Evolutionary conservation across 2,888 invertebrate species (phyloP).

Genomic region (Baronia brevicornis): DNA sequence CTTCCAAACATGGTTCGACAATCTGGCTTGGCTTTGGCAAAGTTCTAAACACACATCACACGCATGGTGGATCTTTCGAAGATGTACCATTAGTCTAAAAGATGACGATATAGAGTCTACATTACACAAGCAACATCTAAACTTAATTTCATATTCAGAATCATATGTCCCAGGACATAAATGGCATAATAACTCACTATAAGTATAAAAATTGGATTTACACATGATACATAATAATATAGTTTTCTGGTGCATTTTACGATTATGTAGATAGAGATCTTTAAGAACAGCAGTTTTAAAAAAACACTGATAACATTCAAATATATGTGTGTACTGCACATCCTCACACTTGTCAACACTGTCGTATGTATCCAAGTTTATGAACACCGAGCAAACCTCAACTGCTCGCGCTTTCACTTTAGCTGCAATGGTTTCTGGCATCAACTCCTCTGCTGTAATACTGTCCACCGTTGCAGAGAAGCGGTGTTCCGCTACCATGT

Average conservation of each 20-base stretch:
- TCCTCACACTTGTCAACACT: slow-evolving; percentile 74
- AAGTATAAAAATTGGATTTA: slow-evolving; percentile 89
- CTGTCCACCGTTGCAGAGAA: slow-evolving; percentile 87
- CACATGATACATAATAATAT: slow-evolving; percentile 91
- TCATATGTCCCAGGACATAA: slow-evolving; percentile 87
- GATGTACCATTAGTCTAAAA: slow-evolving; percentile 91
- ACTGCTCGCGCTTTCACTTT: slow-evolving; percentile 78
- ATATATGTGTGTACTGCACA: slow-evolving; percentile 79
- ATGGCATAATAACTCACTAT: slow-evolving; percentile 91
- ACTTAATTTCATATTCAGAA: slow-evolving; percentile 79
- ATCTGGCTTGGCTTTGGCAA: slow-evolving; percentile 84
- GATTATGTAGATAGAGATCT: slow-evolving; percentile 89
- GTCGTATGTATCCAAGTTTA: slow-evolving; percentile 84
- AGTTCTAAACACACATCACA: slow-evolving; percentile 92
- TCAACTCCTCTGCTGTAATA: slow-evolving; percentile 83
- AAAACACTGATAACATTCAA: slow-evolving; percentile 91
- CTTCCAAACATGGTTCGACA: slow-evolving; percentile 93
- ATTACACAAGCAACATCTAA: slow-evolving; percentile 88
- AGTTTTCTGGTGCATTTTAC: slow-evolving; percentile 90
- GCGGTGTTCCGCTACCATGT: slow-evolving; percentile 86
- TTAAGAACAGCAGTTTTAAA: slow-evolving; percentile 86
- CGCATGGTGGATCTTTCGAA: slow-evolving; percentile 87
- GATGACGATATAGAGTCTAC: slow-evolving; percentile 87
- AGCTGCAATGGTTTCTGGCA: slow-evolving; percentile 81
- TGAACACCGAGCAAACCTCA: slow-evolving; percentile 78